Evolutionary conservation across 2,797 vertebrate species (phyloP), one percentile per base, ranked within the genome.

Genomic region (Chaunax sp.): DNA sequence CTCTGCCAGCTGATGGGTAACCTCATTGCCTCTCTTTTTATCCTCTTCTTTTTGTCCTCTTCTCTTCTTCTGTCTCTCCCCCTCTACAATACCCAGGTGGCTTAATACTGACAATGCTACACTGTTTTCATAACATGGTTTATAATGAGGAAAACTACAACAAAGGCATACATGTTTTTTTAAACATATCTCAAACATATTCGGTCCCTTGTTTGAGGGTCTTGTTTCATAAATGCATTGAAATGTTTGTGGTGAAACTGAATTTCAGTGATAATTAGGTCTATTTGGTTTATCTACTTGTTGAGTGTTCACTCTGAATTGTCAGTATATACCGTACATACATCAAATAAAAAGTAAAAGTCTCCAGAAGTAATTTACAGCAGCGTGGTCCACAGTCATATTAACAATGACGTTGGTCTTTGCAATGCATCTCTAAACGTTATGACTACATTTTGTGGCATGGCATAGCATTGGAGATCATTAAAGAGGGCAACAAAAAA

Each of bases 1-100:
- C 81, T 84, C 79, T 85, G 82, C 81, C 87, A 84, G 78, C 84
- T 83, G 95, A 95, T 94, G 93, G 94, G 91, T 88, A 84, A 88
- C 91, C 49, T 72, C 54, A 8, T 35, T 12, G 40, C 62, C 47
- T 58, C 50, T 51, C 38, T 0, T 16, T 12, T 43, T 9, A 14
- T 10, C 16, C 9, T 46, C 14, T 37, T 90, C 46, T 88, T 90
- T 74, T 28, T 77, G 47, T 49, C 50, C 13, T 16, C 46, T 61
- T 15, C 45, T 28, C 22, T 18, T 62, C 47, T 41, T 67, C 41
- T 59, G 12, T 30, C 16, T 65, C 55, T 50, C 40, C 47, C 28
- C 57, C 45, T 50, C 51, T 43, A 55, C 58, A 23, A 69, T 68
- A 66, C 38, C 64, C 61, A 70, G 64, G 67, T 77, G 80, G 60